phyloP scores from a whole-genome alignment of 2,113 vertebrate genomes.

The Herpetotheres cachinnans region DNA sequence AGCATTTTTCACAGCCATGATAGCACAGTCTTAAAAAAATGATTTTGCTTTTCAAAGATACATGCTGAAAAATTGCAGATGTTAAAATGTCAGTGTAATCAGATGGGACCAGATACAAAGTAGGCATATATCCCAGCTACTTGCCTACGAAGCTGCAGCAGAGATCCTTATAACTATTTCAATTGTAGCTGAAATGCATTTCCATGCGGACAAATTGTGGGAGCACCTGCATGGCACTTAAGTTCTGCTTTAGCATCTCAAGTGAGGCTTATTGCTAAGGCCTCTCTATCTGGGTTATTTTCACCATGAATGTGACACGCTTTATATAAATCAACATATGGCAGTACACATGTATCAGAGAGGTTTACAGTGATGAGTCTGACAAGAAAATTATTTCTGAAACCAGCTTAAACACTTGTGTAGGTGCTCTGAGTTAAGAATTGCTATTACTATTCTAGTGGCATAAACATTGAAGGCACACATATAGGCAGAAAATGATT shows the following conservation, averaged over 20 bases:
- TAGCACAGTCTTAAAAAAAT: background rate
- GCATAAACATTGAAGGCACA: background rate
- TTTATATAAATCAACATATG: background rate
- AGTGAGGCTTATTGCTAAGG: background rate
- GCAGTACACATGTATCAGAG: background rate
- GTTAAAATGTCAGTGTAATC: background rate
- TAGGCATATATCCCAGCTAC: background rate
- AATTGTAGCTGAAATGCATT: background rate
- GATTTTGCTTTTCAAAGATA: background rate
- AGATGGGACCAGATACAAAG: background rate
- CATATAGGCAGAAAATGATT: background rate
- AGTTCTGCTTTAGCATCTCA: background rate
- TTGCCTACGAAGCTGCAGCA: background rate
- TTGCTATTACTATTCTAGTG: background rate
- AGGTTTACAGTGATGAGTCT: background rate
- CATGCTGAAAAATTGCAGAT: background rate
- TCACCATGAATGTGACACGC: background rate
- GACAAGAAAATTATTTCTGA: conserved; percentile 44
- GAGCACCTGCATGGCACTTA: background rate
- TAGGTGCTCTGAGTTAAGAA: background rate
- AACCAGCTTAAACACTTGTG: conserved; percentile 4
- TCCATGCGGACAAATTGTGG: background rate
- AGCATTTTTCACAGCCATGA: background rate
- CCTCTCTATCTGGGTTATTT: conserved; percentile 4
- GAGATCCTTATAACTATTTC: background rate